These are phyloP conservation scores for Suillia variegata DNA, from an alignment of 2,888 invertebrate species.

Conservation along the genomic window DNA sequence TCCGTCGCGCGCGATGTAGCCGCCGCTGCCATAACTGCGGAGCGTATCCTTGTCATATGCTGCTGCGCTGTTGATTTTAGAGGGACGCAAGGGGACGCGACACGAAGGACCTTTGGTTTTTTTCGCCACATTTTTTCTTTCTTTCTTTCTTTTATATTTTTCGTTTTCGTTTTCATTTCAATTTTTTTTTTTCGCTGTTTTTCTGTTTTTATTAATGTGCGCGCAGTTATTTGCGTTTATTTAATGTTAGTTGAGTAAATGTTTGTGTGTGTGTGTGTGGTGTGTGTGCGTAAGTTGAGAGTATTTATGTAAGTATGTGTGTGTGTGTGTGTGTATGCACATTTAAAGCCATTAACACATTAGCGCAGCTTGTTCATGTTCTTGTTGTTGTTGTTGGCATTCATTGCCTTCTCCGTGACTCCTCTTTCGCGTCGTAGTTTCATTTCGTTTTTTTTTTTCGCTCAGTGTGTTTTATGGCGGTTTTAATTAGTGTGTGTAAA, in stretches of 20 bases:
- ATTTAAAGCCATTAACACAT: constrained; percentile 20
- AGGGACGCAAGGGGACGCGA: too few species aligned
- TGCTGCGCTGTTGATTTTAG: background rate
- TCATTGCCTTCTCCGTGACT: too few species aligned
- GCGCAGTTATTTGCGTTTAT: constrained; percentile 12
- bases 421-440: too few species aligned
- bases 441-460: background rate
- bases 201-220: constrained; percentile 16
- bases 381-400: too few species aligned
- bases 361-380: constrained; percentile 12
- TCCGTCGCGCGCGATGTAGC: background rate
- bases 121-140: background rate
- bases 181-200: too few species aligned
- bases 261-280: background rate
- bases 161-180: too few species aligned
- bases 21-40: background rate
- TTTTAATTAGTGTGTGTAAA: constrained; percentile 13
- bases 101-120: too few species aligned
- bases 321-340: background rate
- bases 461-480: constrained; percentile 4
- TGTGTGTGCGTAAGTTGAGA: too few species aligned
- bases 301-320: too few species aligned
- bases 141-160: too few species aligned
- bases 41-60: background rate
- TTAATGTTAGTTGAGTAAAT: constrained; percentile 13